Evolutionary conservation across 2,888 invertebrate genomes (phyloP).

Genomic region (Elysia crispata): DNA sequence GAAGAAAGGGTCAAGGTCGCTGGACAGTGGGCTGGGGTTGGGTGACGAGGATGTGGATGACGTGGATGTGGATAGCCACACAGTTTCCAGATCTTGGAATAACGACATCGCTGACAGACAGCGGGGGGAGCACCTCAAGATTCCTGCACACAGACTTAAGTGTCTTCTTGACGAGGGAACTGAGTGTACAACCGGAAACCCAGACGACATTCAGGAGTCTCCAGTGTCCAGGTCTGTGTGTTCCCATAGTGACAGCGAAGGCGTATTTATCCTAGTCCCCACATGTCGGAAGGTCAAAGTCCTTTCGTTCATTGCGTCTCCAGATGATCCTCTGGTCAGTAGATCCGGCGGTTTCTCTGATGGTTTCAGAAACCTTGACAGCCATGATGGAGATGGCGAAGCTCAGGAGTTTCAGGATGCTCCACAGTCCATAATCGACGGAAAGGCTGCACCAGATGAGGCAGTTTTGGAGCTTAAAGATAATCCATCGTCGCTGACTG

Average conservation of each 20-base stretch:
- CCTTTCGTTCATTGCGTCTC: slow-evolving; percentile 16
- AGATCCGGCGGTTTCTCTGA: not conserved
- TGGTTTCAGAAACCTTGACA: not conserved
- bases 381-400: too few relatives aligned
- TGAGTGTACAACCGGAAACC: too few relatives aligned
- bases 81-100: not conserved
- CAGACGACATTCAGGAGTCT: too few relatives aligned
- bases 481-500: too few relatives aligned
- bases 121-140: slow-evolving; percentile 40
- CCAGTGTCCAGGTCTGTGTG: too few relatives aligned
- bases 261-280: slow-evolving; percentile 11
- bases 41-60: not conserved
- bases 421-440: too few relatives aligned
- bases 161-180: not conserved
- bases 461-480: too few relatives aligned
- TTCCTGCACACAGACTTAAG: not conserved
- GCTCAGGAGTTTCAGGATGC: too few relatives aligned
- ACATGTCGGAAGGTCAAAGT: slow-evolving; percentile 34
- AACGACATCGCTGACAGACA: slow-evolving; percentile 37
- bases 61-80: not conserved
- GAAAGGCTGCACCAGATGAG: too few relatives aligned
- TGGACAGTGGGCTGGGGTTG: slow-evolving; percentile 13
- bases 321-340: not conserved
- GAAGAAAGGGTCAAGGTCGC: not conserved
- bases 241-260: slow-evolving; percentile 6